A percentile compares a stretch with the other conserved stretches of the same genome.
Conservation (phyloP, 2,888 invertebrate species). For the Eupithecia dodoneata region DNA sequence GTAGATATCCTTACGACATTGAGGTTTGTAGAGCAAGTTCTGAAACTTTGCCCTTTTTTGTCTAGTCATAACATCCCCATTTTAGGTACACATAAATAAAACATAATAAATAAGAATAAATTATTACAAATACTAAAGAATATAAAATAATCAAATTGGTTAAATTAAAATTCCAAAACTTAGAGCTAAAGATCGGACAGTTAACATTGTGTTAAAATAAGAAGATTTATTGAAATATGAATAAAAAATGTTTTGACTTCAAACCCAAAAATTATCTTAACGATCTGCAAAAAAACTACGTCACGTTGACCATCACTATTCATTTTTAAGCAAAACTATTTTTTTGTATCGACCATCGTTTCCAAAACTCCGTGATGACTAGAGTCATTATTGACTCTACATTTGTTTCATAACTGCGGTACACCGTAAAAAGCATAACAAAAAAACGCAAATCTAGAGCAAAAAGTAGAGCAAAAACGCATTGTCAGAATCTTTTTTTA, state of each 20-base stretch:
- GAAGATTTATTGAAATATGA: neutral
- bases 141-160: neutral
- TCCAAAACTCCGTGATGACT: conserved; percentile 31
- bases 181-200: neutral
- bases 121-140: too few relatives aligned
- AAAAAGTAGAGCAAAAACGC: conserved; percentile 75
- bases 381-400: conserved; percentile 53
- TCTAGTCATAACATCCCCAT: too few relatives aligned
- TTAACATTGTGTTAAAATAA: neutral
- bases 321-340: conserved; percentile 22
- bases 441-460: conserved; percentile 41
- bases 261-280: conserved; percentile 7
- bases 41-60: too few relatives aligned
- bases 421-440: conserved; percentile 52
- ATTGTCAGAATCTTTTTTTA: conserved; percentile 61
- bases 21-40: too few relatives aligned
- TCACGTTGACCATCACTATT: conserved; percentile 8
- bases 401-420: conserved; percentile 78
- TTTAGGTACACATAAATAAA: too few relatives aligned
- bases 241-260: conserved; percentile 6
- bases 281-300: conserved; percentile 13
- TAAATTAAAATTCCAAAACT: neutral
- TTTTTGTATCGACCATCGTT: conserved; percentile 43
- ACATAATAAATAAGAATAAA: too few relatives aligned
- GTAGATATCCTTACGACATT: too few relatives aligned